A percentile compares a stretch with the other conserved stretches of the same genome.
Evolutionary conservation across 2,888 invertebrate species (phyloP).

Genomic region (Stenotaenia linearis): DNA sequence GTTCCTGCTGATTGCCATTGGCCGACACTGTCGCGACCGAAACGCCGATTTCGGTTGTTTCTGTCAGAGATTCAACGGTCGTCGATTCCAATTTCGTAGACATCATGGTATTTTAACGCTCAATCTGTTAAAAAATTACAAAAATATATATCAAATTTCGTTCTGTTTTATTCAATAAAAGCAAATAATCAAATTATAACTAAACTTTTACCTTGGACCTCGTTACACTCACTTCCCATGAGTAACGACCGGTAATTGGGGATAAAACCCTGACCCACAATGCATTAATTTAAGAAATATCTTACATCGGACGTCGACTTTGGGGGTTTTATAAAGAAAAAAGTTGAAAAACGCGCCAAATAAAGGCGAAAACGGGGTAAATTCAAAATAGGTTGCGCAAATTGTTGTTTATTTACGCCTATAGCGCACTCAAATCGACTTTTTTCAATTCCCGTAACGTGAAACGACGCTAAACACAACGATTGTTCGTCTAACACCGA

Average conservation of each 20-base stretch:
- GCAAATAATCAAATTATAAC: too few species aligned
- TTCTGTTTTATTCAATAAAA: too few species aligned
- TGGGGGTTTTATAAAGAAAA: not conserved
- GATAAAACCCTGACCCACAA: not conserved
- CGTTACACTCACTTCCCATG: not conserved
- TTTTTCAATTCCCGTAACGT: too few species aligned
- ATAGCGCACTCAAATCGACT: too few species aligned
- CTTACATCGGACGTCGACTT: too few species aligned
- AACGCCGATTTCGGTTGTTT: not conserved
- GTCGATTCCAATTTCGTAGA: conserved; percentile 31
- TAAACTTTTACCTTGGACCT: not conserved
- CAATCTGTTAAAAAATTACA: not conserved
- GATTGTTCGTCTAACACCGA: too few species aligned
- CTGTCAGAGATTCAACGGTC: conserved; percentile 24
- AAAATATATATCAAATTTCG: too few species aligned
- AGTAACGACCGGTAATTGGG: not conserved
- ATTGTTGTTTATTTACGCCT: too few species aligned
- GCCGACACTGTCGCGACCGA: conserved; percentile 15
- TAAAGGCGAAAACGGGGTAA: not conserved
- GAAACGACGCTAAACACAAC: not conserved
- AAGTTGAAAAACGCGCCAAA: conserved; percentile 15
- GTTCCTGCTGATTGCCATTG: conserved; percentile 35
- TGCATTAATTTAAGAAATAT: not conserved
- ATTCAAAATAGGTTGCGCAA: not conserved
- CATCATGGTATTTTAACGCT: conserved; percentile 6